Base-by-base conservation (phyloP, 1,140 invertebrate species). In the Neodiprion fabricii region DNA sequence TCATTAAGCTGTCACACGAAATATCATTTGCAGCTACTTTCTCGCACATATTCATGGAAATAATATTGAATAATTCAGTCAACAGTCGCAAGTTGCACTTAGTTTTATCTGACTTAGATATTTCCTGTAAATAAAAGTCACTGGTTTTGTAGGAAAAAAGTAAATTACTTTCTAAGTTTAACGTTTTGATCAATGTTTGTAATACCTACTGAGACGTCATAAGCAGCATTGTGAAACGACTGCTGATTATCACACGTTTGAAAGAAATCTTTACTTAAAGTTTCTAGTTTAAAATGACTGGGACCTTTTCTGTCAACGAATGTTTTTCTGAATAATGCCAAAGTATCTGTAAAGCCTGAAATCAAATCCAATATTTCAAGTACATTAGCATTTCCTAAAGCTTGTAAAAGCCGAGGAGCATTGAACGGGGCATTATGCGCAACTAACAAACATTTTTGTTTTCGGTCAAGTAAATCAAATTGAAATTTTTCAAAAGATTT, bases 1-100 rank as follows among this genome's bases (percentile, higher is more conserved):
- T 53, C 40, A n/a, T 74, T 50, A 74, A 74, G 70, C 66, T 70
- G 61, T 74, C 73, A 70, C 67, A 74, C 40, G 73, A 74, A 70
- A 74, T 69, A 70, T 74, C 73, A 74, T 65, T 74, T 50, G 49
- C 68, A 61, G 73, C 73, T 23, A 74, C 48, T 74, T 74, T 74
- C 48, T 70, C 69, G 68, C 72, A 73, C 72, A 73, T 73, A 73
- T 73, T 73, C 67, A 73, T 68, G 21, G 65, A 49, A 68, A 73
- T 68, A 68, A 73, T 73, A 67, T 67, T 17, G 49, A 40, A 65
- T 49, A 73, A 68, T 68, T 73, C 72, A 68, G 65, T 48, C 28
- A 68, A 68, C 65, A 73, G 48, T 73, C 14, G 21, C 49, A 68
- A 73, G 23, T 73, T 73, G 14, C 47, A 7, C 49, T 73, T 73